Evolutionary conservation across 2,888 invertebrate species (phyloP).

Genomic region (Ochropleura plecta): DNA sequence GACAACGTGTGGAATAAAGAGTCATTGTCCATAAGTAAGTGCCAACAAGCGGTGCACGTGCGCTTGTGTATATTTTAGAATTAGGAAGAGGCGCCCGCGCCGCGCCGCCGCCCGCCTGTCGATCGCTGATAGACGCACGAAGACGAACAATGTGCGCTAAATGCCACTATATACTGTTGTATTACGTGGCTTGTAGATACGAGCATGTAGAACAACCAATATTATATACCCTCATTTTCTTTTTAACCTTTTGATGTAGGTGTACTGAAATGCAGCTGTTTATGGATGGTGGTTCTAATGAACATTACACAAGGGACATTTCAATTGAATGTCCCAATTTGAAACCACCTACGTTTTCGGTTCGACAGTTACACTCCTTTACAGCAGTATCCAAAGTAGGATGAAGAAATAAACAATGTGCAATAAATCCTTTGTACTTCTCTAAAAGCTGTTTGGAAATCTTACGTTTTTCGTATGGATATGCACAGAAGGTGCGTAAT

Average conservation of each 20-base stretch:
- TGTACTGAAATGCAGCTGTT: too few species aligned
- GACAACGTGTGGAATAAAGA: conserved; percentile 65
- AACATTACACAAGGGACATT: neutral
- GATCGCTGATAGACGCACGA: conserved; percentile 66
- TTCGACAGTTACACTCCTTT: neutral
- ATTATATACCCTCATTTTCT: neutral
- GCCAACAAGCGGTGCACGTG: conserved; percentile 65
- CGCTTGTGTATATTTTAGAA: conserved; percentile 74
- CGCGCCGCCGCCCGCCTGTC: conserved; percentile 60
- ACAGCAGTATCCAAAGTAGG: neutral
- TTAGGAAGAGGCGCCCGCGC: conserved; percentile 69
- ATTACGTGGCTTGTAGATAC: conserved; percentile 6
- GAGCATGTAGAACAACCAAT: conserved; percentile 18
- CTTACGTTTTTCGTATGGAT: conserved; percentile 7
- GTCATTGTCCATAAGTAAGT: conserved; percentile 63
- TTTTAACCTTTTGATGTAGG: neutral
- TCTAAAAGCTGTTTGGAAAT: neutral
- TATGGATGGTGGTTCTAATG: neutral
- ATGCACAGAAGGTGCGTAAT: conserved; percentile 17
- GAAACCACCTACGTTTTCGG: neutral
- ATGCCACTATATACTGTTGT: conserved; percentile 47
- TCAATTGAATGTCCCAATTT: neutral
- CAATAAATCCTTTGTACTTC: neutral
- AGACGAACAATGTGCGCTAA: conserved; percentile 62
- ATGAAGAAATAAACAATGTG: neutral